Evolutionary conservation across 2,797 vertebrate genomes (phyloP).

Genomic region (Anableps anableps): DNA sequence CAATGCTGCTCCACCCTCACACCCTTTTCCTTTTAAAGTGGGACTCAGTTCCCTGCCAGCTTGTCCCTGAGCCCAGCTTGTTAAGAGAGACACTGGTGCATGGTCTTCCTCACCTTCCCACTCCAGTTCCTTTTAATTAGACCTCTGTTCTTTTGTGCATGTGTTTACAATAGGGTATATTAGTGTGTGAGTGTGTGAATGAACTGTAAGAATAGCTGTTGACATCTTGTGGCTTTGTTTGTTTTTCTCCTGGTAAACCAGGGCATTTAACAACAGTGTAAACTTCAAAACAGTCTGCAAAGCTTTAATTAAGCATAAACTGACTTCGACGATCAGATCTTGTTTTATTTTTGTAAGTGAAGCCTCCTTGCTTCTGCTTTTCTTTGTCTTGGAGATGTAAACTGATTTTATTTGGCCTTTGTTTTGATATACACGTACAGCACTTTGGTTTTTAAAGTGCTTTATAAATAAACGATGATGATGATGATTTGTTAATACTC

Average conservation of each 20-base stretch:
- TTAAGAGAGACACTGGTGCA: conserved; percentile 74
- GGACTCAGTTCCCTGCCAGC: conserved; percentile 56
- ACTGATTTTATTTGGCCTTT: not conserved
- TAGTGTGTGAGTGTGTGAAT: conserved; percentile 28
- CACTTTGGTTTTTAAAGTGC: too few relatives aligned
- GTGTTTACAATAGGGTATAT: conserved; percentile 27
- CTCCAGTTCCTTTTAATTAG: conserved; percentile 76
- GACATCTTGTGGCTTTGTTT: conserved; percentile 37
- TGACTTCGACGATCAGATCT: not conserved
- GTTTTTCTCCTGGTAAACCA: conserved; percentile 37
- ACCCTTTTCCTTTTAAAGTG: conserved; percentile 36
- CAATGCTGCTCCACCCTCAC: conserved; percentile 16
- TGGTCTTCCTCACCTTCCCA: conserved; percentile 73
- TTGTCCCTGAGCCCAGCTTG: conserved; percentile 66
- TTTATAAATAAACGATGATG: too few relatives aligned
- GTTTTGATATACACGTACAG: too few relatives aligned
- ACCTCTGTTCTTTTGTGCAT: conserved; percentile 55
- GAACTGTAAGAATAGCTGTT: conserved; percentile 24
- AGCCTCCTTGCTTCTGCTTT: not conserved
- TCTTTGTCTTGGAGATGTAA: not conserved
- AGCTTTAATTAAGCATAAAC: conserved; percentile 2
- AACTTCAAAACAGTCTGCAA: not conserved
- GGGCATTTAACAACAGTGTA: conserved; percentile 16
- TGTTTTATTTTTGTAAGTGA: conserved; percentile 7
- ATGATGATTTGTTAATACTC: too few relatives aligned